phyloP scores from a whole-genome alignment of 2,113 vertebrate genomes.

The Brachyistius frenatus region DNA sequence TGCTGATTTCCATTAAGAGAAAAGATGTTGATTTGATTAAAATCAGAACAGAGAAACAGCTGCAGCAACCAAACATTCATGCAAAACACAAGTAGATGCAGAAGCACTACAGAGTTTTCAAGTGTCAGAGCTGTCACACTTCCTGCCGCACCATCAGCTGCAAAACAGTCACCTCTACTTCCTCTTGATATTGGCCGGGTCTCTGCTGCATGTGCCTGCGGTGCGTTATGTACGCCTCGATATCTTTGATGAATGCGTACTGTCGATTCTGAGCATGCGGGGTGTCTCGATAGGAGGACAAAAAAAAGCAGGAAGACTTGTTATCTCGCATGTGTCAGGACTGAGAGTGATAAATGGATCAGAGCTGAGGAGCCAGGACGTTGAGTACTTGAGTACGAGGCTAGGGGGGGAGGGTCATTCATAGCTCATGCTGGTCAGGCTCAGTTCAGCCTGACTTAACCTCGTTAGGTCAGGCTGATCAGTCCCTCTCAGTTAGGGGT shows the following conservation, averaged over 20 bases:
- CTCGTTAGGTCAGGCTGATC: neutral
- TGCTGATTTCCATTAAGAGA: too few species aligned
- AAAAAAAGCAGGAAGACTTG: constrained; percentile 20
- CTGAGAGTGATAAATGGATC: constrained; percentile 14
- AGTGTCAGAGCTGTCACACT: constrained; percentile 13
- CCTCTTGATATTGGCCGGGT: neutral
- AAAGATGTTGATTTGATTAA: too few species aligned
- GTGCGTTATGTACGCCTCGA: neutral
- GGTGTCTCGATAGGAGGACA: too few species aligned
- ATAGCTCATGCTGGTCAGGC: neutral
- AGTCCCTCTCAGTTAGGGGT: neutral
- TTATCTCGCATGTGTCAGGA: constrained; percentile 17
- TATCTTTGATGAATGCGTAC: neutral
- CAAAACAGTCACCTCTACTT: neutral
- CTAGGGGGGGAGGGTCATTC: neutral
- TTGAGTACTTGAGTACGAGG: neutral
- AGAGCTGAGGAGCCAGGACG: neutral
- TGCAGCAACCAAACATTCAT: neutral
- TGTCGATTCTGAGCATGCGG: neutral
- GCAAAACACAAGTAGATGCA: neutral
- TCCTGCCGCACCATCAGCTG: neutral
- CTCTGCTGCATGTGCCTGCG: neutral
- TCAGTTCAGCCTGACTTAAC: neutral
- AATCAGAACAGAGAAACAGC: neutral
- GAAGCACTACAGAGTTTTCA: neutral